These are phyloP conservation scores for Hypsibius dujardini DNA, from an alignment of 1,140 invertebrate species.

Conservation along the genomic window DNA sequence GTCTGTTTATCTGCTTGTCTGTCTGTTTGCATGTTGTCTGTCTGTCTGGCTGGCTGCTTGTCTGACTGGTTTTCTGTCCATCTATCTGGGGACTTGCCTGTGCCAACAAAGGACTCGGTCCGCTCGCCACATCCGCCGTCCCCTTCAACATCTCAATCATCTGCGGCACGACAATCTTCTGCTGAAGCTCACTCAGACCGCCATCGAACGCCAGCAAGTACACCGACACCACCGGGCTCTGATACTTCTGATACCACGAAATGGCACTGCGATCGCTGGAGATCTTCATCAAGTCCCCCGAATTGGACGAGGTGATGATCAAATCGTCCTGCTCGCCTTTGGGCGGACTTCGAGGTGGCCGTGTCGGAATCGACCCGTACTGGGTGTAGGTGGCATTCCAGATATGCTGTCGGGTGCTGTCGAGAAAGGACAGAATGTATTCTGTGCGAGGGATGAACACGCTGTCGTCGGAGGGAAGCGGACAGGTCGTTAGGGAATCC, in stretches of 20 bases:
- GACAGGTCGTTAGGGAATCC: conserved; percentile 22
- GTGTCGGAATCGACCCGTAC: conserved; percentile 37
- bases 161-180: conserved; percentile 36
- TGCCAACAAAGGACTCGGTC: neutral
- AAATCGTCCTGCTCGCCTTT: neutral
- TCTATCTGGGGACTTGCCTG: too few relatives aligned
- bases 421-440: conserved; percentile 35
- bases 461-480: conserved; percentile 29
- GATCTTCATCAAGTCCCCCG: conserved; percentile 7
- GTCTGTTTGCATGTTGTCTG: too few relatives aligned
- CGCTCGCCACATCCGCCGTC: neutral
- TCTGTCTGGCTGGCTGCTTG: too few relatives aligned
- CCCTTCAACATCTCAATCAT: conserved; percentile 33
- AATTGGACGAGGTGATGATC: conserved; percentile 10
- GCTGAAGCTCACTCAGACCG: neutral
- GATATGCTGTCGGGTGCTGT: conserved; percentile 17
- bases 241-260: neutral
- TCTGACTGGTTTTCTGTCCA: too few relatives aligned
- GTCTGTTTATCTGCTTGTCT: too few relatives aligned
- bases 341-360: neutral
- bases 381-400: conserved; percentile 17
- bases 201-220: neutral
- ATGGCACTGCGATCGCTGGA: neutral
- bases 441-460: conserved; percentile 44
- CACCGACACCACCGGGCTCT: neutral